Evolutionary conservation across 2,113 vertebrate genomes (phyloP).

Genomic region (Chamaea fasciata): DNA sequence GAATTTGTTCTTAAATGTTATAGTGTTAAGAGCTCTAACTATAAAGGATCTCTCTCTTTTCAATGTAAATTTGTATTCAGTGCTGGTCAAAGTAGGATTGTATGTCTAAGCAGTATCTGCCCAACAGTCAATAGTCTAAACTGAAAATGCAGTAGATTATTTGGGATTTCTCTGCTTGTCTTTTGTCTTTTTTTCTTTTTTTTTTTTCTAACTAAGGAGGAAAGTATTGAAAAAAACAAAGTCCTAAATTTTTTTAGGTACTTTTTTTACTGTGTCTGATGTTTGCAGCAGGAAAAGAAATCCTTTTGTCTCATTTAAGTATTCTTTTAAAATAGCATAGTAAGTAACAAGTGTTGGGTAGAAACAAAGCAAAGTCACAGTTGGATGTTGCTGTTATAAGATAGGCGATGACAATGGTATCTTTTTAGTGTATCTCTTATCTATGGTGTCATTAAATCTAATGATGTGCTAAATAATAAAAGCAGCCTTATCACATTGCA

Average conservation of each 20-base stretch:
- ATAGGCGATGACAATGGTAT: constrained; percentile 59
- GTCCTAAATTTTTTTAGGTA: background rate
- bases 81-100: background rate
- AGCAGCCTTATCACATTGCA: constrained; percentile 29
- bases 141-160: background rate
- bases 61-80: background rate
- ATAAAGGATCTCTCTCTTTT: background rate
- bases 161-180: background rate
- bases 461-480: constrained; percentile 61
- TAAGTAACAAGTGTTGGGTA: background rate
- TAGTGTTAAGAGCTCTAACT: background rate
- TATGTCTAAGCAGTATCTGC: background rate
- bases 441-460: constrained; percentile 53
- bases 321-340: background rate
- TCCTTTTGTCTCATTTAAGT: background rate
- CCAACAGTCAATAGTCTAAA: background rate
- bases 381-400: constrained; percentile 42
- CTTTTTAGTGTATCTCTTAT: constrained; percentile 58
- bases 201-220: background rate
- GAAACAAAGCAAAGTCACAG: constrained; percentile 38
- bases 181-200: background rate
- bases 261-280: background rate
- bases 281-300: background rate
- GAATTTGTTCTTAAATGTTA: background rate
- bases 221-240: background rate